These are phyloP conservation scores for Cuculus canorus DNA, from an alignment of 2,797 vertebrate genomes.

Conservation along the genomic window DNA sequence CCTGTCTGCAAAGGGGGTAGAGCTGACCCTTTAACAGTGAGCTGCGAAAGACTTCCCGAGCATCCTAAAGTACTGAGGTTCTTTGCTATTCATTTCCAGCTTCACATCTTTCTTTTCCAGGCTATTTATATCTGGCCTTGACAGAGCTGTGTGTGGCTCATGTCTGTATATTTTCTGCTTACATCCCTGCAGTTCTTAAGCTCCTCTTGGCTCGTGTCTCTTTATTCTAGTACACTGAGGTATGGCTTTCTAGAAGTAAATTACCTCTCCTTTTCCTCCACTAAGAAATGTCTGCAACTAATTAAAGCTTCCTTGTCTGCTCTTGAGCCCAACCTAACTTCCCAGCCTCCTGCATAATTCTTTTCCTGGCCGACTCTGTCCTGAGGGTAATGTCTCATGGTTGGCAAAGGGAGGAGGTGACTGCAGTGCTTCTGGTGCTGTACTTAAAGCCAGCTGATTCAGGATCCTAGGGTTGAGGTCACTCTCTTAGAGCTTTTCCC, in stretches of 20 bases:
- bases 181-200: not conserved
- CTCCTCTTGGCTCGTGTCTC: not conserved
- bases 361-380: not conserved
- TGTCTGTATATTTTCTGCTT: not conserved
- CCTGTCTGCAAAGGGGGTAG: not conserved
- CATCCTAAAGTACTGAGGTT: not conserved
- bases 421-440: not conserved
- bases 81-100: not conserved
- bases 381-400: not conserved
- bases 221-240: not conserved
- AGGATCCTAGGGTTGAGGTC: fast-evolving
- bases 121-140: conserved; percentile 30
- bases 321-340: not conserved
- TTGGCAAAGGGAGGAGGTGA: not conserved
- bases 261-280: not conserved
- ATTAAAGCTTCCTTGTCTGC: not conserved
- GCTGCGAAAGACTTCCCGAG: not conserved
- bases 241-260: not conserved
- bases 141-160: not conserved
- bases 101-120: not conserved
- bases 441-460: not conserved
- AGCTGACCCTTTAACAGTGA: not conserved
- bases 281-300: not conserved
- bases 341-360: not conserved
- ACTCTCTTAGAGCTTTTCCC: not conserved